Evolutionary conservation across 2,888 invertebrate species (phyloP).

Genomic region (Tenthredo amoena): DNA sequence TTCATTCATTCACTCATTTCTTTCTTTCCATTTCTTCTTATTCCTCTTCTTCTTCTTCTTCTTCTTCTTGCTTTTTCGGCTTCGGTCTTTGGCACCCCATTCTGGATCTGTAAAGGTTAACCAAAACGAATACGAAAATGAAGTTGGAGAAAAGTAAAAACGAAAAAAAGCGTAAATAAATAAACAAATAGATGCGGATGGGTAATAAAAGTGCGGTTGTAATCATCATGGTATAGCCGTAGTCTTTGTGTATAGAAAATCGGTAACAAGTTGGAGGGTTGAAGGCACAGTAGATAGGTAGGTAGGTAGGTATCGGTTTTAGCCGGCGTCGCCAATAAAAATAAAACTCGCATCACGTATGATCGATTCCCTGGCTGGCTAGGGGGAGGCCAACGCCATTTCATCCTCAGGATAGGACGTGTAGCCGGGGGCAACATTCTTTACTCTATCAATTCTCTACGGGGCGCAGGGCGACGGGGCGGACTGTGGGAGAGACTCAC

Average conservation of each 20-base stretch:
- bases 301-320: conserved; percentile 42
- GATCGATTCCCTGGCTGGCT: conserved; percentile 71
- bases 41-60: neutral
- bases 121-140: neutral
- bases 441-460: conserved; percentile 71
- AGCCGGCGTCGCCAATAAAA: conserved; percentile 68
- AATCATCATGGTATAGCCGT: neutral
- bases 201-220: neutral
- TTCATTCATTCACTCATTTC: conserved; percentile 4
- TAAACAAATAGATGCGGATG: neutral
- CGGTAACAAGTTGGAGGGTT: conserved; percentile 12
- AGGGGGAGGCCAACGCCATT: conserved; percentile 48
- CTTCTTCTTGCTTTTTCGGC: neutral
- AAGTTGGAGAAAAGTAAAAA: neutral
- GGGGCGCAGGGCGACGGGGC: conserved; percentile 57
- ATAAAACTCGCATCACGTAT: conserved; percentile 75
- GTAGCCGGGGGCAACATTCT: conserved; percentile 65
- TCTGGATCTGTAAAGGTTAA: neutral
- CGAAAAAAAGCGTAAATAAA: neutral
- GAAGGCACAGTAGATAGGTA: neutral
- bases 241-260: neutral
- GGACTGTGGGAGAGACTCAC: conserved; percentile 42
- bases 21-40: neutral
- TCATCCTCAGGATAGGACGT: conserved; percentile 52
- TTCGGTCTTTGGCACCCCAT: neutral